Conservation (phyloP, 2,797 vertebrate genomes). For the Lacerta viridis region DNA sequence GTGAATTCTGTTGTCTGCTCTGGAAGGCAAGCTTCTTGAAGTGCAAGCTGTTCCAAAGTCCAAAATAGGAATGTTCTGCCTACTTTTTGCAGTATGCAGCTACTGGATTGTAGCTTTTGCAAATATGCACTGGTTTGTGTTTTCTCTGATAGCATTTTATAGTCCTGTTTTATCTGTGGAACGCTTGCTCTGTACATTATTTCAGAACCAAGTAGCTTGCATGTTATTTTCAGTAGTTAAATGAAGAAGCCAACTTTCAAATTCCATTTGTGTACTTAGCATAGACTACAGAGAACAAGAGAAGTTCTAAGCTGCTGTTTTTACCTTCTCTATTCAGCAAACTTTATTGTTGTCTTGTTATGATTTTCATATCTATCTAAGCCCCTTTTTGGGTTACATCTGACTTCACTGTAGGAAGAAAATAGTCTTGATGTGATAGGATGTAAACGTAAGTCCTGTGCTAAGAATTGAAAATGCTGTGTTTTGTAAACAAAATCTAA, state of each 20-base stretch:
- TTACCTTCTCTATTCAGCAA: background rate
- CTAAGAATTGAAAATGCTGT: background rate
- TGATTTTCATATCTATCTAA: background rate
- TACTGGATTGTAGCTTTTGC: constrained; percentile 7
- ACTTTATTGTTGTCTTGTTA: background rate
- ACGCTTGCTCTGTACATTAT: background rate
- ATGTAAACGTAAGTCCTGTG: background rate
- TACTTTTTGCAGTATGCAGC: background rate
- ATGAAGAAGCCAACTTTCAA: background rate
- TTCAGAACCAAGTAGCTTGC: background rate
- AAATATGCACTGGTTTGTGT: background rate
- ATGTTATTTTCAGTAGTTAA: background rate
- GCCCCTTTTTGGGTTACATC: background rate
- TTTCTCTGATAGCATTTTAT: background rate
- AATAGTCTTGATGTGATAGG: background rate
- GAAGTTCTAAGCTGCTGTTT: background rate
- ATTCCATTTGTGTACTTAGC: background rate
- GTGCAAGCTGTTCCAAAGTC: background rate
- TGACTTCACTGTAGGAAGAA: background rate
- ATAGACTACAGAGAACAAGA: background rate
- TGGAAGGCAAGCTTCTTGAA: background rate
- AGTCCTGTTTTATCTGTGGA: background rate
- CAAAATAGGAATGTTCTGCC: constrained; percentile 1
- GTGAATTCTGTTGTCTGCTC: background rate
- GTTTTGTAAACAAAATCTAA: background rate